A percentile compares a stretch with the other conserved stretches of the same genome.
phyloP scores from a whole-genome alignment of 2,797 vertebrate genomes.

The Smutsia gigantea region DNA sequence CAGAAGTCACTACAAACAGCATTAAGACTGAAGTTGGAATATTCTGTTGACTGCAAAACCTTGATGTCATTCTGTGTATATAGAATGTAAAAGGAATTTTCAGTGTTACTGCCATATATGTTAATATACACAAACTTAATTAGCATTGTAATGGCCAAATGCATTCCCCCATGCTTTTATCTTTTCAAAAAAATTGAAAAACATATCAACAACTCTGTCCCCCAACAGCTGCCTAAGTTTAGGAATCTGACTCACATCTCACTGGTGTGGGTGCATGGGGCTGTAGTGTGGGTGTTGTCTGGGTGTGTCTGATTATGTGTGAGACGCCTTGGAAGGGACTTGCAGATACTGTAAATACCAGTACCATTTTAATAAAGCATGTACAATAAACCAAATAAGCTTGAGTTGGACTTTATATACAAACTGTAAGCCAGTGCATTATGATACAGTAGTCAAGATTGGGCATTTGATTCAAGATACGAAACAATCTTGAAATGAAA shows the following conservation, averaged over 20 bases:
- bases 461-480: constrained; percentile 55
- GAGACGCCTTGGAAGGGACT: constrained; percentile 85
- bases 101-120: constrained; percentile 99
- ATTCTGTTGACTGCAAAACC: constrained; percentile 87
- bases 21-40: constrained; percentile 89
- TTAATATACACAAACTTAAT: constrained; percentile 93
- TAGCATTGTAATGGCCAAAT: constrained; percentile 94
- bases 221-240: constrained; percentile 85
- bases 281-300: constrained; percentile 79
- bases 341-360: constrained; percentile 96
- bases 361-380: constrained; percentile 99
- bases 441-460: constrained; percentile 16
- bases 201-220: constrained; percentile 76
- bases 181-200: constrained; percentile 76
- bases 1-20: constrained; percentile 87
- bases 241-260: constrained; percentile 83
- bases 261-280: constrained; percentile 52
- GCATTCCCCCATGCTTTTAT: constrained; percentile 85
- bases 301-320: constrained; percentile 88
- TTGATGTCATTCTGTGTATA: constrained; percentile 92
- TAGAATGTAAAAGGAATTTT: constrained; percentile 93
- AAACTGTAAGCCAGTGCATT: constrained; percentile 84
- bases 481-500: constrained; percentile 42
- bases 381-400: constrained; percentile 93
- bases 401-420: constrained; percentile 91